A percentile compares a stretch with the other conserved stretches of the same genome.
These are phyloP conservation scores for Sitta carolinensis DNA, from an alignment of 2,797 vertebrate species.

Conservation along the genomic window DNA sequence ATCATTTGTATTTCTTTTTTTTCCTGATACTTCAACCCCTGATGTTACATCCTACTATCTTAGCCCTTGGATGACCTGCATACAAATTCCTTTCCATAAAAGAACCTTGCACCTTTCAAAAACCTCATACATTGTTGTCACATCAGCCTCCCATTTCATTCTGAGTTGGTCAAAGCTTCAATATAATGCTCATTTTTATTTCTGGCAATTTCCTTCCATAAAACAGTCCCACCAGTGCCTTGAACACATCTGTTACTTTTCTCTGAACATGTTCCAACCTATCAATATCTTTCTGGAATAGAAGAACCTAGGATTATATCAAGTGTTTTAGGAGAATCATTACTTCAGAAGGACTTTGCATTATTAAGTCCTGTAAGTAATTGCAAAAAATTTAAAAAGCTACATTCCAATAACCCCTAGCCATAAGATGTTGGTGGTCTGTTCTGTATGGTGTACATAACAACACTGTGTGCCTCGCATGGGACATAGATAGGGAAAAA, in stretches of 20 bases:
- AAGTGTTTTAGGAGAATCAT: background rate
- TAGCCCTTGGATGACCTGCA: background rate
- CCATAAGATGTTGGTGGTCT: background rate
- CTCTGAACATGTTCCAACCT: slow-evolving; percentile 22
- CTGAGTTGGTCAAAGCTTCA: background rate
- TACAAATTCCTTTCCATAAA: slow-evolving; percentile 34
- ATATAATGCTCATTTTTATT: slow-evolving; percentile 6
- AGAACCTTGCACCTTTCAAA: background rate
- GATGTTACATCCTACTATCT: background rate
- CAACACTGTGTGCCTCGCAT: background rate
- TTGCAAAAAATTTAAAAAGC: background rate
- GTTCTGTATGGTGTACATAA: background rate
- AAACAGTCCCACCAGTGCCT: slow-evolving; percentile 7
- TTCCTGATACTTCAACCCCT: background rate
- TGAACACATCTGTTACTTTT: slow-evolving; percentile 9
- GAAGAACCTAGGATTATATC: background rate
- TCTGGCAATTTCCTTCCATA: slow-evolving; percentile 29
- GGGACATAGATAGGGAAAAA: background rate
- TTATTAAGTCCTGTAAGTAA: background rate
- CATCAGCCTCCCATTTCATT: background rate
- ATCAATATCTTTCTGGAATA: slow-evolving; percentile 3
- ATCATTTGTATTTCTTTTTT: background rate
- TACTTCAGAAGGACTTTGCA: slow-evolving; percentile 33
- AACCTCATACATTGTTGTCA: background rate
- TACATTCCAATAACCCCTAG: background rate